Percentiles rank a stretch among this genome's conserved stretches.
These are phyloP conservation scores for Ictalurus punctatus DNA, from an alignment of 2,113 vertebrate species.

Conservation along the genomic window DNA sequence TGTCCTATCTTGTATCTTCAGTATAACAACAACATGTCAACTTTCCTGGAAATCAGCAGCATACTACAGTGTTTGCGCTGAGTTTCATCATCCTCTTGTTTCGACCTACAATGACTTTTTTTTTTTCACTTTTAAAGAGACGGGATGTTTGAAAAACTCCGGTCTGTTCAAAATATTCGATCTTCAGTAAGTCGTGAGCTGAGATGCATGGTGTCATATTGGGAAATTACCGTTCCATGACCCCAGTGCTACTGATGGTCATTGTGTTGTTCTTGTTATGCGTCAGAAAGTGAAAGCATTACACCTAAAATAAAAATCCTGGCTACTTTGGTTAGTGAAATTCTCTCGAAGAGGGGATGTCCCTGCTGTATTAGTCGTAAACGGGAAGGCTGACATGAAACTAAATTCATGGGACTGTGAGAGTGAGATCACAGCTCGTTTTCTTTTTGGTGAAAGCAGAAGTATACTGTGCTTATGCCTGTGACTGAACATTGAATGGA, in stretches of 20 bases:
- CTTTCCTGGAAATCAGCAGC: constrained; percentile 17
- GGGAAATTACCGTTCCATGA: background rate
- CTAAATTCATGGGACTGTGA: background rate
- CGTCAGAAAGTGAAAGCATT: background rate
- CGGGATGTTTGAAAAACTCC: background rate
- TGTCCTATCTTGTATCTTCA: background rate
- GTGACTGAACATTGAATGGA: background rate
- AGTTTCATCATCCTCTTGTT: constrained; percentile 33
- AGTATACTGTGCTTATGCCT: background rate
- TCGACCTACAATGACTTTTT: background rate
- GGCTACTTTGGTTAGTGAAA: background rate
- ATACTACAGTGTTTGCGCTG: background rate
- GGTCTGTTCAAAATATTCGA: background rate
- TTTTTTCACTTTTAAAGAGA: background rate
- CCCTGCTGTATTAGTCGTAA: background rate
- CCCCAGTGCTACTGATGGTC: too few relatives aligned
- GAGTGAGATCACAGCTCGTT: background rate
- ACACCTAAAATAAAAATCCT: background rate
- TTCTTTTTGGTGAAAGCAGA: background rate
- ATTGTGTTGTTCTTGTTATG: background rate
- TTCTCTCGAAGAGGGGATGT: background rate
- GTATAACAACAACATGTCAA: background rate
- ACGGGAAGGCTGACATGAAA: background rate
- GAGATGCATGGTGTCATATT: background rate
- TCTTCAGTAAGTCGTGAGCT: background rate